Conservation (phyloP, 2,888 invertebrate species). For the Piscicola geometra region DNA sequence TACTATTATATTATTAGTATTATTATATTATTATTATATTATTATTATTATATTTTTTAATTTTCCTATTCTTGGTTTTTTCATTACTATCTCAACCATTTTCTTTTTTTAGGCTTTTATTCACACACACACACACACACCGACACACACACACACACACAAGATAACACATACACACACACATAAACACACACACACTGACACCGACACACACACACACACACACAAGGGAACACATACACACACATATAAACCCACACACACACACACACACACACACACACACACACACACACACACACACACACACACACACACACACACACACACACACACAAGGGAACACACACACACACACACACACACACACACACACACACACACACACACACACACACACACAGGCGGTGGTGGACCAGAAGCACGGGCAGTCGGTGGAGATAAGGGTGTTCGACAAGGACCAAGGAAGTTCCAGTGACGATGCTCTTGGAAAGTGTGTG, state of each 20-base stretch:
- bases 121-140: no score
- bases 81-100: no score
- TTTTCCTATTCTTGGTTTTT: no score
- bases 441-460: constrained; percentile 86
- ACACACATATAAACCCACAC: background rate
- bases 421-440: constrained; percentile 58
- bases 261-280: constrained; percentile 9
- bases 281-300: constrained; percentile 11
- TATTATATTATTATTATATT: no score
- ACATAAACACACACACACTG: background rate
- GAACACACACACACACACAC: no score
- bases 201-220: background rate
- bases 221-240: background rate
- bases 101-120: no score
- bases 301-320: constrained; percentile 1
- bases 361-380: no score
- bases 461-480: constrained; percentile 76
- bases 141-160: no score
- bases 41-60: no score
- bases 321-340: background rate
- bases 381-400: no score
- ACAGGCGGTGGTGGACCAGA: constrained; percentile 55
- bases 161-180: constrained; percentile 16
- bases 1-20: no score
- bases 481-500: constrained; percentile 43